These are phyloP conservation scores for Agraylea sexmaculata DNA, from an alignment of 1,140 invertebrate species.

Conservation along the genomic window DNA sequence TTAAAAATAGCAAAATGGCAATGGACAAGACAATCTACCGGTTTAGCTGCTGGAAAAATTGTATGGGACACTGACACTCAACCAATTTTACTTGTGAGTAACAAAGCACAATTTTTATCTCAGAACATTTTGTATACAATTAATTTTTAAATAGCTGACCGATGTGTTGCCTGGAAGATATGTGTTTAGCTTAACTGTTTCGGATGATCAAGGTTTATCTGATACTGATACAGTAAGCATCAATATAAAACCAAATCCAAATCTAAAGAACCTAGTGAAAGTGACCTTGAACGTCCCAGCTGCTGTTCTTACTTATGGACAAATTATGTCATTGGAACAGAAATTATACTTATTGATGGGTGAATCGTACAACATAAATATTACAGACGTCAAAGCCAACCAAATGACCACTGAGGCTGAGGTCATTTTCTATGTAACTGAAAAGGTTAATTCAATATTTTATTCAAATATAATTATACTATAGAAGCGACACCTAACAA, in stretches of 20 bases:
- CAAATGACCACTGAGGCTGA: constrained; percentile 38
- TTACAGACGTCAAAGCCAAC: constrained; percentile 50
- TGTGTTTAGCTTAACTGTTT: constrained; percentile 77
- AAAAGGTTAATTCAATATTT: constrained; percentile 23
- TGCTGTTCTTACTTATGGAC: constrained; percentile 58
- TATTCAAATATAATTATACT: background rate
- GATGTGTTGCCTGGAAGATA: constrained; percentile 79
- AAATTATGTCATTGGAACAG: constrained; percentile 61
- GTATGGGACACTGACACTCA: constrained; percentile 60
- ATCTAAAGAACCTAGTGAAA: constrained; percentile 66
- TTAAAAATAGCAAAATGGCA: constrained; percentile 71
- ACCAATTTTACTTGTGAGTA: constrained; percentile 61
- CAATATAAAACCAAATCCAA: constrained; percentile 70
- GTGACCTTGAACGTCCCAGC: constrained; percentile 63
- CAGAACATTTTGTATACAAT: background rate
- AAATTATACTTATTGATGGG: constrained; percentile 64
- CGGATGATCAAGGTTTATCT: constrained; percentile 75
- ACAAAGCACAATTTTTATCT: constrained; percentile 1
- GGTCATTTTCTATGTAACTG: constrained; percentile 36
- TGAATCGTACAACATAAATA: constrained; percentile 51
- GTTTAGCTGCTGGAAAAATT: constrained; percentile 73
- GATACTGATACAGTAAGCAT: constrained; percentile 72
- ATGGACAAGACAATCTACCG: constrained; percentile 71
- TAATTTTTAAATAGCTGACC: constrained; percentile 46
- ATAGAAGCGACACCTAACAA: background rate